Base-by-base conservation (phyloP, 2,113 vertebrate genomes). In the Chaenogobius annularis region DNA sequence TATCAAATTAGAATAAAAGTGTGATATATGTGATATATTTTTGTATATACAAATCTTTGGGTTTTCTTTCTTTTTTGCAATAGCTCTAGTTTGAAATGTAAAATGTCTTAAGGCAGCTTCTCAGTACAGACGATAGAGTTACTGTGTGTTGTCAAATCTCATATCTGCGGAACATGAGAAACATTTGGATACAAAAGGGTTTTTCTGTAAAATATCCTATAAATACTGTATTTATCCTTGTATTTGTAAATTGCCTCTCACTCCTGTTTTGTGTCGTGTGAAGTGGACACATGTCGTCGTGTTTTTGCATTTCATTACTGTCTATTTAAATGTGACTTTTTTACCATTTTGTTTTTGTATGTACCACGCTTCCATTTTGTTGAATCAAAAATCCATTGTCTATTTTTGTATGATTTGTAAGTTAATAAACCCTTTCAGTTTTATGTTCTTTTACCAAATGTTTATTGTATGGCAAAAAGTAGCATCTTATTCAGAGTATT, bases 371-470 rank as follows among this genome's bases (percentile, higher is more conserved):
- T 95, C 92, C 85, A 92, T 95, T 61, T 96, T 95, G 93, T 95
- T 93, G 89, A 85, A 93, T 93, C 90, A 89, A 94, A 78, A 96
- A 96, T 94, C 78, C 85, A 82, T 96, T 93, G 96, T 97, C 95
- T 97, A 97, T 97, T 97, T 97, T 97, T 96, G 95, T 96, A 96
- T 96, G 94, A 95, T 96, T 97, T 96, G 94, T 96, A 96, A 96
- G 94, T 96, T 96, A 97, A 96, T 94, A 95, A 95, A 91, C 89
- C 72, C 68, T 63, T 80, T 81, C 54, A 37, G 46, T 83, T 85
- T 88, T 80, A 87, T 56, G 55, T 88, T 82, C 74, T 77, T 89
- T 88, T 78, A 85, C 71, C 84, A 90, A 89, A 87, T 94, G 94
- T 95, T 94, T 95, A 95, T 95, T 89, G 95, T 96, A 96, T 93